Evolutionary conservation across 2,888 invertebrate genomes (phyloP).

Genomic region (Amiota communis): DNA sequence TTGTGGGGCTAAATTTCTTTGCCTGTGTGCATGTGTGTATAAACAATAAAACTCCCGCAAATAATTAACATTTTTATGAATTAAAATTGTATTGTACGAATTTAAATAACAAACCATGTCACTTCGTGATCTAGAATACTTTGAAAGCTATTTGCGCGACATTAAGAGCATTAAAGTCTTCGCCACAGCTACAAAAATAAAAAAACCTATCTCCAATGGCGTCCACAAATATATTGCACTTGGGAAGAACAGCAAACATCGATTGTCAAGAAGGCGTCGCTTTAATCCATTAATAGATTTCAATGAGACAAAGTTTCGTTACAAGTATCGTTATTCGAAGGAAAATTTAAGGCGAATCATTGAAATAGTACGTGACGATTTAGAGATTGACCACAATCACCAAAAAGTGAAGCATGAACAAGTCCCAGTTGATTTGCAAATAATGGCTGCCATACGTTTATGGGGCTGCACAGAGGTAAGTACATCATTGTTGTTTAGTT

Average conservation of each 20-base stretch:
- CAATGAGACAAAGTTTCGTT: conserved; percentile 59
- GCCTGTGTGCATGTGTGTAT: not conserved
- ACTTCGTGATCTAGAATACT: conserved; percentile 54
- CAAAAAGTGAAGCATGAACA: conserved; percentile 55
- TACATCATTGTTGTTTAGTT: no score
- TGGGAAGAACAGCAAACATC: not conserved
- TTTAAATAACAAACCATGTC: not conserved
- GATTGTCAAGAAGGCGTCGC: conserved; percentile 31
- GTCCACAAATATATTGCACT: conserved; percentile 6
- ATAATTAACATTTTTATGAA: not conserved
- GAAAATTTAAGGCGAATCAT: conserved; percentile 62
- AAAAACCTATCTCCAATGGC: conserved; percentile 29
- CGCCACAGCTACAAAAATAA: not conserved
- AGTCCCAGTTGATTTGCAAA: conserved; percentile 65
- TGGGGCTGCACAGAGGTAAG: conserved; percentile 65
- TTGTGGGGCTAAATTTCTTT: not conserved
- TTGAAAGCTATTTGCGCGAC: conserved; percentile 56
- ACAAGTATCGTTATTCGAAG: conserved; percentile 62
- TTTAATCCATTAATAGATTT: conserved; percentile 62
- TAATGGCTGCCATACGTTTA: conserved; percentile 59
- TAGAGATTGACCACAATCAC: conserved; percentile 56
- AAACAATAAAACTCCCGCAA: not conserved
- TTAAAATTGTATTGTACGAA: not conserved
- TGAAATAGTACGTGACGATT: conserved; percentile 65
- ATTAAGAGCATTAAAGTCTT: conserved; percentile 45